These are phyloP conservation scores for Micrasema longulum DNA, from an alignment of 1,140 invertebrate species.

Conservation along the genomic window DNA sequence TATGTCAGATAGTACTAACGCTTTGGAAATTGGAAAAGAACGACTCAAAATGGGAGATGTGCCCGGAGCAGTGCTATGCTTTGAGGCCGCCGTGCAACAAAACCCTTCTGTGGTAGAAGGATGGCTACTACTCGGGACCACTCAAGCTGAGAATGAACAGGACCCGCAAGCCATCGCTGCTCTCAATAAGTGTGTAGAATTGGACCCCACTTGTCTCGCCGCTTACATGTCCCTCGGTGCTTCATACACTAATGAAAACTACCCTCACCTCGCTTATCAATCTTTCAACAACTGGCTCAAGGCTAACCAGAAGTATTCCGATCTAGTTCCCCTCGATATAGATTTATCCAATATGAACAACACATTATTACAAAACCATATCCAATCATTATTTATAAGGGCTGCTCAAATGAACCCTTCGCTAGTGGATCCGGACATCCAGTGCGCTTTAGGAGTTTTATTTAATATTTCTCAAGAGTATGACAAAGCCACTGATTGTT, in stretches of 20 bases:
- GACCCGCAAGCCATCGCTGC: conserved; percentile 91
- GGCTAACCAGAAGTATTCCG: conserved; percentile 85
- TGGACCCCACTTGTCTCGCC: conserved; percentile 84
- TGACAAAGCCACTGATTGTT: conserved; percentile 97
- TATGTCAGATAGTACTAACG: conserved; percentile 83
- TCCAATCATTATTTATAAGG: conserved; percentile 86
- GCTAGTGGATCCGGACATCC: conserved; percentile 92
- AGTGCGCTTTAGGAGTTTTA: conserved; percentile 94
- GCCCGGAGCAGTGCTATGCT: conserved; percentile 94
- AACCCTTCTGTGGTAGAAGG: conserved; percentile 84
- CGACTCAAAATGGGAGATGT: conserved; percentile 89
- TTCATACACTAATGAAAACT: conserved; percentile 95
- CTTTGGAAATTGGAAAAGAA: conserved; percentile 87
- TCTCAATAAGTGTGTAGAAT: conserved; percentile 84
- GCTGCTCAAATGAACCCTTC: conserved; percentile 85
- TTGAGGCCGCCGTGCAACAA: conserved; percentile 94
- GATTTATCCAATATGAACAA: conserved; percentile 59
- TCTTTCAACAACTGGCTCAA: conserved; percentile 87
- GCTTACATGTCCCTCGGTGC: conserved; percentile 93
- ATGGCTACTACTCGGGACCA: conserved; percentile 85
- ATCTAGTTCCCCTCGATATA: conserved; percentile 73
- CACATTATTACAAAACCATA: conserved; percentile 65
- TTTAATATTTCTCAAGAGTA: conserved; percentile 96
- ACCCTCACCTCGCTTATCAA: conserved; percentile 79
- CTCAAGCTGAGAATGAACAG: conserved; percentile 89